Evolutionary conservation across 2,113 vertebrate genomes (phyloP), one percentile per base, ranked within the genome.

Genomic region (Entelurus aequoreus): DNA sequence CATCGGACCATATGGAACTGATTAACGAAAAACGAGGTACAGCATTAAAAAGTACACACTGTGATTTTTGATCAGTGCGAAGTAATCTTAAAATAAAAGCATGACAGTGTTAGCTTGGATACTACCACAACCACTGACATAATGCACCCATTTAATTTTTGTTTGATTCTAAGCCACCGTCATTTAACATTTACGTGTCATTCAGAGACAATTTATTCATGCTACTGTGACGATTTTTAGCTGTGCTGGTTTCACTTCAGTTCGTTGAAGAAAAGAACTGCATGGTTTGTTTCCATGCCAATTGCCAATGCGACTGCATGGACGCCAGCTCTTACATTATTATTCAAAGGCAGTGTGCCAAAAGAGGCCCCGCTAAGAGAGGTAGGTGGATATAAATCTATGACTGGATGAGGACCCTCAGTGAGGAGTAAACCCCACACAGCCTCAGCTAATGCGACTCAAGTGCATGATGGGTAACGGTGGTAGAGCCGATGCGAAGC

Each of bases 401-500:
- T 42, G 6, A 51, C 61, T 47, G 44, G 47, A 68, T 19, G 67
- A 83, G 81, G 77, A 80, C 76, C 60, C 72, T 83, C 61, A 72
- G 44, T 5, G 69, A 77, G 56, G 65, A 83, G 76, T 40, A 42
- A 56, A 56, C 72, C 14, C 51, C 69, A 67, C 79, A 82, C 62
- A 58, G 76, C 65, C 51, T 69, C 63, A 71, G 54, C 78, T 77
- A 84, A 82, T 79, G 76, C 65, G 67, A 72, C 63, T 74, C 69
- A 81, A 86, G 78, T 48, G 77, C 75, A 66, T 80, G 71, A 81
- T 83, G 72, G 68, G 76, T 47, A 77, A 72, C 49, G 36, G 4
- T 50, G 75, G 59, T 66, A 65, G 57, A 77, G 51, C 65, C 55
- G 52, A 71, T 21, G 54, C 62, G 68, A 69, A 70, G 78, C 71